Conservation (phyloP, 2,888 invertebrate species). For the Caenorhabditis sp. region DNA sequence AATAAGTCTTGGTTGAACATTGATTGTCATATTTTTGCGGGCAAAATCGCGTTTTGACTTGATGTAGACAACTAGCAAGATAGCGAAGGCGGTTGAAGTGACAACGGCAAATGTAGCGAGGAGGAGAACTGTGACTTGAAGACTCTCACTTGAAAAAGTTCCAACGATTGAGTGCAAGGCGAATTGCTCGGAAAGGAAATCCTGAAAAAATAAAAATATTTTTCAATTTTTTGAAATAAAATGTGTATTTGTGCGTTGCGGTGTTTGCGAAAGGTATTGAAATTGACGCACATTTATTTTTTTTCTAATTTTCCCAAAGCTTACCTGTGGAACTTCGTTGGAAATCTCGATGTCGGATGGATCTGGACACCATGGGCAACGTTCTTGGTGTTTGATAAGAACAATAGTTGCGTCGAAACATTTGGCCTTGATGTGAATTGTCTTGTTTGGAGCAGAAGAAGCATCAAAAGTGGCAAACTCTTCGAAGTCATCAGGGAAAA, state of each 20-base stretch:
- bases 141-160: not conserved
- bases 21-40: slow-evolving; percentile 14
- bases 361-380: slow-evolving; percentile 68
- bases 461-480: not conserved
- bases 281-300: slow-evolving; percentile 8
- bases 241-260: not conserved
- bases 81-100: slow-evolving; percentile 36
- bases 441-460: slow-evolving; percentile 13
- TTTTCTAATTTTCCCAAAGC: not conserved
- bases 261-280: slow-evolving; percentile 10
- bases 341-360: slow-evolving; percentile 38
- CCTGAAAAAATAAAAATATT: slow-evolving; percentile 13
- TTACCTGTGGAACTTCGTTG: slow-evolving; percentile 20
- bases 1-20: slow-evolving; percentile 34
- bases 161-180: not conserved
- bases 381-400: slow-evolving; percentile 57
- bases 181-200: slow-evolving; percentile 22
- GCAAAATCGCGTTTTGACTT: slow-evolving; percentile 38
- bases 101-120: slow-evolving; percentile 49
- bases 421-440: slow-evolving; percentile 52
- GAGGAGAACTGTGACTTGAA: slow-evolving; percentile 48
- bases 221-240: too few species aligned
- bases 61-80: slow-evolving; percentile 41
- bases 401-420: slow-evolving; percentile 66
- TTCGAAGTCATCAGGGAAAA: slow-evolving; percentile 24